A percentile compares a stretch with the other conserved stretches of the same genome.
Evolutionary conservation across 2,113 vertebrate species (phyloP).

Genomic region (Microtus pennsylvanicus): DNA sequence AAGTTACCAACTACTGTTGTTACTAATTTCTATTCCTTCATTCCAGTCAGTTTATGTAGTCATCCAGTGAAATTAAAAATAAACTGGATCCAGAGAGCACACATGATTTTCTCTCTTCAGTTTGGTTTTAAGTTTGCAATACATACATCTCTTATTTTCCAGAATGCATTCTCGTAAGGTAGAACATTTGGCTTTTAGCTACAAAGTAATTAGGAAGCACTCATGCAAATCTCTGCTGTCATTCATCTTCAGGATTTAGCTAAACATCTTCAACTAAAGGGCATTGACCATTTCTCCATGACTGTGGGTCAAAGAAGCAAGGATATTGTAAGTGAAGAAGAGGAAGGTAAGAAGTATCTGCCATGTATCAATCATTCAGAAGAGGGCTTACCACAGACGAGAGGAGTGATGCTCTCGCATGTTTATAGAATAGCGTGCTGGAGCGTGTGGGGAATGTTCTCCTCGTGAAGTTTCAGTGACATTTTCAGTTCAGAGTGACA

Average conservation of each 20-base stretch:
- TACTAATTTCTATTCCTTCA: background rate
- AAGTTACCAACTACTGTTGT: background rate
- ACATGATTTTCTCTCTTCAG: background rate
- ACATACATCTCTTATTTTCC: background rate
- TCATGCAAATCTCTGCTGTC: background rate
- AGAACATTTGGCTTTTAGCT: background rate
- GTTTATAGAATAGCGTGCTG: no score
- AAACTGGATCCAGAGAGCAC: background rate
- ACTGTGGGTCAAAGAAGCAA: background rate
- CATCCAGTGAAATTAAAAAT: background rate
- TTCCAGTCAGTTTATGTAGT: background rate
- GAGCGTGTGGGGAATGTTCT: fast-evolving
- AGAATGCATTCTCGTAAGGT: background rate
- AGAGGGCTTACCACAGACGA: background rate
- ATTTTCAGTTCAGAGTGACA: background rate
- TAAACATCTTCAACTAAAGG: background rate
- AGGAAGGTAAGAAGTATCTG: background rate
- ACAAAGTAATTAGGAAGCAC: background rate
- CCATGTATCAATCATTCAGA: no score
- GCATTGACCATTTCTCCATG: background rate
- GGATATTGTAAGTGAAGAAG: background rate
- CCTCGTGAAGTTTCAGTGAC: background rate
- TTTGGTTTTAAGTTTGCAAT: background rate
- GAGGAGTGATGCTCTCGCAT: background rate
- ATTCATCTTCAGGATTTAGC: background rate